Conservation (phyloP, 2,888 invertebrate genomes). For the Bellardia bayeri region DNA sequence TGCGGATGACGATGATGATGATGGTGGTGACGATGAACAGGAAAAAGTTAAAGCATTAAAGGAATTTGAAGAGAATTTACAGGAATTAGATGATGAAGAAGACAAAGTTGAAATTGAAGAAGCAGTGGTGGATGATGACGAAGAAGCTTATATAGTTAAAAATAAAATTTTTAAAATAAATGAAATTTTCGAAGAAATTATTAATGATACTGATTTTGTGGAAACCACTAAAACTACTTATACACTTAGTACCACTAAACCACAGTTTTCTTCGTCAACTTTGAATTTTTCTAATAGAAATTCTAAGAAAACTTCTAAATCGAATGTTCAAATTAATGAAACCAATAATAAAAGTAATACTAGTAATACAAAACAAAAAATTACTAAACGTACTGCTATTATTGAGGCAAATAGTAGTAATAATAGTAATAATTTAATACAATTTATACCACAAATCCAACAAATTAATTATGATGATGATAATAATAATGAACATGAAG, state of each 20-base stretch:
- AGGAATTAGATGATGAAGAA: slow-evolving; percentile 63
- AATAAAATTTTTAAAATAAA: slow-evolving; percentile 64
- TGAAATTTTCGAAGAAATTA: slow-evolving; percentile 66
- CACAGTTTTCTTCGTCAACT: slow-evolving; percentile 7
- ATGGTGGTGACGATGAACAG: slow-evolving; percentile 2
- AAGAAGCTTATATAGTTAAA: slow-evolving; percentile 34
- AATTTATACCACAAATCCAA: slow-evolving; percentile 33
- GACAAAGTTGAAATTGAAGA: slow-evolving; percentile 5
- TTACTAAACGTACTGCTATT: slow-evolving; percentile 1
- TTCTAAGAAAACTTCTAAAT: slow-evolving; percentile 45
- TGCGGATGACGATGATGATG: slow-evolving; percentile 18
- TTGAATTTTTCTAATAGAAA: slow-evolving; percentile 33
- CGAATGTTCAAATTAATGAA: slow-evolving; percentile 64
- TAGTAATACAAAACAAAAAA: slow-evolving; percentile 28
- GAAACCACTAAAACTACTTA: not conserved
- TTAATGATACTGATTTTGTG: slow-evolving; percentile 35
- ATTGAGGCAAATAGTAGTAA: not conserved
- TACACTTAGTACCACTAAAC: not conserved
- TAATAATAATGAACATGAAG: slow-evolving; percentile 21
- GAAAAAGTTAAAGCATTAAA: slow-evolving; percentile 38
- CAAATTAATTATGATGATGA: not conserved
- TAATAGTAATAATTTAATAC: slow-evolving; percentile 55
- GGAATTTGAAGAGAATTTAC: slow-evolving; percentile 60
- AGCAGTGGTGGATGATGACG: slow-evolving; percentile 1
- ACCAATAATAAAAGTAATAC: slow-evolving; percentile 56